phyloP scores from a whole-genome alignment of 2,888 invertebrate species.

The Synanthedon vespiformis region DNA sequence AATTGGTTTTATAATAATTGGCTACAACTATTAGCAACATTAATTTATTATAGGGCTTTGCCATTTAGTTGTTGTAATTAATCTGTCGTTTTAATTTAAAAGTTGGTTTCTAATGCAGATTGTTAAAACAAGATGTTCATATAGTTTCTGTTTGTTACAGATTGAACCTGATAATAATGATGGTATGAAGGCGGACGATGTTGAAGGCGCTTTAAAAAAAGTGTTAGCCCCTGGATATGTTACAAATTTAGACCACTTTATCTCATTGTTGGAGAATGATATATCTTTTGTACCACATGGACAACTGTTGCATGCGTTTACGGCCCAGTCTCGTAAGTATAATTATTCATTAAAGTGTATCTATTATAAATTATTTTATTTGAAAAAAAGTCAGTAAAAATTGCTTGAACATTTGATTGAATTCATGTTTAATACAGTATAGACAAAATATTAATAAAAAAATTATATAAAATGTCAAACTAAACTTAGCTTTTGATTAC shows the following conservation, averaged over 20 bases:
- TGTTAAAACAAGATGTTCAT: too few relatives aligned
- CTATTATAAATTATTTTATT: neutral
- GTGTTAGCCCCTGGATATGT: slow-evolving; percentile 78
- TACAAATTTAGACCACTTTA: slow-evolving; percentile 80
- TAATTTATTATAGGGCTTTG: too few relatives aligned
- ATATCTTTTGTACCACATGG: slow-evolving; percentile 83
- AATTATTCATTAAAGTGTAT: neutral
- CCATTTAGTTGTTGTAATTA: too few relatives aligned
- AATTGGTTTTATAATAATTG: too few relatives aligned
- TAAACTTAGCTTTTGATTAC: too few relatives aligned
- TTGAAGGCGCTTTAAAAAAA: slow-evolving; percentile 75
- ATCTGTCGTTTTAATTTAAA: too few relatives aligned
- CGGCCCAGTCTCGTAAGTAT: slow-evolving; percentile 48
- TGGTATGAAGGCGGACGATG: slow-evolving; percentile 79
- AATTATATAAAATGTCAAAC: too few relatives aligned
- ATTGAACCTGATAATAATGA: slow-evolving; percentile 69
- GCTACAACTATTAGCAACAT: too few relatives aligned
- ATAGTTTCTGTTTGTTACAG: slow-evolving; percentile 15
- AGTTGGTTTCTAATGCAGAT: too few relatives aligned
- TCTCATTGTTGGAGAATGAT: slow-evolving; percentile 77
- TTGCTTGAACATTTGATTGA: neutral
- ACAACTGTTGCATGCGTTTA: slow-evolving; percentile 74
- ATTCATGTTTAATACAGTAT: too few relatives aligned
- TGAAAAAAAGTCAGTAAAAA: neutral
- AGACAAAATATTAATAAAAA: too few relatives aligned